phyloP scores from a whole-genome alignment of 92 coral and sea anemone species.

The Palythoa grandiflora region DNA sequence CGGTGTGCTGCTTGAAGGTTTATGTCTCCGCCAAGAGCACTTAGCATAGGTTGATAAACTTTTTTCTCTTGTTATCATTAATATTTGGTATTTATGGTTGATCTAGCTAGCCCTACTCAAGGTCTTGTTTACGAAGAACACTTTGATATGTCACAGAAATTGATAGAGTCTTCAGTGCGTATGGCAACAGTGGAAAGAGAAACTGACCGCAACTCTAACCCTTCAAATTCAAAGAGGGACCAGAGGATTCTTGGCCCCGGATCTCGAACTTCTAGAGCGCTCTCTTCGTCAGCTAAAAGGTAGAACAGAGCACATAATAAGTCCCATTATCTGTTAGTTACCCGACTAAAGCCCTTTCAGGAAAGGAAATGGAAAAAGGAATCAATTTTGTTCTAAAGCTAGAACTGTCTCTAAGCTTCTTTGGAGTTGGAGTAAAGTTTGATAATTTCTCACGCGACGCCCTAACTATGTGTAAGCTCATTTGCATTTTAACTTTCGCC shows the following conservation, averaged over 20 bases:
- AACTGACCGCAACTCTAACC: slow-evolving; percentile 28
- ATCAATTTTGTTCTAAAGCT: neutral
- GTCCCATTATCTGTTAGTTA: neutral
- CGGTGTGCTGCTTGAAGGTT: slow-evolving; percentile 27
- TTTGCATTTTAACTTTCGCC: slow-evolving; percentile 76
- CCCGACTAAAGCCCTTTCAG: neutral
- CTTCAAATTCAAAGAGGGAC: slow-evolving; percentile 35
- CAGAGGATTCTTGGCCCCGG: slow-evolving; percentile 37
- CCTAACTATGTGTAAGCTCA: slow-evolving; percentile 30
- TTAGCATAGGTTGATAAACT: neutral
- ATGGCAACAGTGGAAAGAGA: slow-evolving; percentile 36
- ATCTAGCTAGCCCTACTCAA: slow-evolving; percentile 31
- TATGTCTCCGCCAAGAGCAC: slow-evolving; percentile 11
- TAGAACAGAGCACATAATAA: slow-evolving; percentile 18
- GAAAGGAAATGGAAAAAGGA: neutral
- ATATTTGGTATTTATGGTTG: slow-evolving; percentile 30
- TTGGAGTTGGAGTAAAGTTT: neutral
- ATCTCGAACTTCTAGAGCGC: slow-evolving; percentile 64
- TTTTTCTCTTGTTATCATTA: slow-evolving; percentile 21
- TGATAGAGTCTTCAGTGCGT: neutral
- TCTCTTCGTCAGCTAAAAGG: slow-evolving; percentile 74
- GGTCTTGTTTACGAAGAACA: slow-evolving; percentile 11
- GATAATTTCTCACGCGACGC: slow-evolving; percentile 49
- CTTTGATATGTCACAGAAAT: slow-evolving; percentile 20
- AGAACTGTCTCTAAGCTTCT: neutral